A percentile compares a stretch with the other conserved stretches of the same genome.
Evolutionary conservation across 2,113 vertebrate genomes (phyloP).

Genomic region (Sporophila hypoxantha): DNA sequence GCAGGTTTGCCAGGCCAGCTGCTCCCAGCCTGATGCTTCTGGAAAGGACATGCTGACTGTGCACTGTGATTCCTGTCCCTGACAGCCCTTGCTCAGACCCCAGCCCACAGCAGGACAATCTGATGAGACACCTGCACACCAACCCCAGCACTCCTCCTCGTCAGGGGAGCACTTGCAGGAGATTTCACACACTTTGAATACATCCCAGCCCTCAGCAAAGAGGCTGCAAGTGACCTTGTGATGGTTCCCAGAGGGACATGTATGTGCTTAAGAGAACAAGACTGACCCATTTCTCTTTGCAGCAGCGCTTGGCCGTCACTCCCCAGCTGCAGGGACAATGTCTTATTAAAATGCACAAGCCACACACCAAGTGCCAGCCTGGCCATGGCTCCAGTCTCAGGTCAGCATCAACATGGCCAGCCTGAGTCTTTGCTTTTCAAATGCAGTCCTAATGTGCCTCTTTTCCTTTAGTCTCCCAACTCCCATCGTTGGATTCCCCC

Average conservation of each 20-base stretch:
- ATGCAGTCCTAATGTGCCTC: neutral
- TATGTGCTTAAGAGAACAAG: neutral
- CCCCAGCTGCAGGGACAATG: neutral
- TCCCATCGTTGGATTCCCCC: neutral
- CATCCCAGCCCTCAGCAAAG: neutral
- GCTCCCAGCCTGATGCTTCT: neutral
- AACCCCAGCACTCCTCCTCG: rapidly evolving
- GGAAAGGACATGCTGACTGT: neutral
- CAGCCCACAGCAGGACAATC: rapidly evolving
- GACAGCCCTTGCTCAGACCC: neutral
- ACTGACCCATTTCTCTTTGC: neutral
- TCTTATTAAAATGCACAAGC: neutral
- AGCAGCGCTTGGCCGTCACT: neutral
- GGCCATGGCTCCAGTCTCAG: neutral
- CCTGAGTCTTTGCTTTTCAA: neutral
- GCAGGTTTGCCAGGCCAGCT: neutral
- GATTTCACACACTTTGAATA: neutral
- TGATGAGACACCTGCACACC: neutral
- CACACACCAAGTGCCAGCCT: neutral
- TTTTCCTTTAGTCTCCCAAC: neutral
- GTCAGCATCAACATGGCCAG: neutral
- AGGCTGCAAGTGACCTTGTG: neutral
- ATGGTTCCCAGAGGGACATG: neutral
- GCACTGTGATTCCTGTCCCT: neutral
- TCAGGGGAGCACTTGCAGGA: neutral